Percentiles rank a stretch among this genome's conserved stretches.
Evolutionary conservation across 2,797 vertebrate species (phyloP).

Genomic region (Catostomus latipinnis): DNA sequence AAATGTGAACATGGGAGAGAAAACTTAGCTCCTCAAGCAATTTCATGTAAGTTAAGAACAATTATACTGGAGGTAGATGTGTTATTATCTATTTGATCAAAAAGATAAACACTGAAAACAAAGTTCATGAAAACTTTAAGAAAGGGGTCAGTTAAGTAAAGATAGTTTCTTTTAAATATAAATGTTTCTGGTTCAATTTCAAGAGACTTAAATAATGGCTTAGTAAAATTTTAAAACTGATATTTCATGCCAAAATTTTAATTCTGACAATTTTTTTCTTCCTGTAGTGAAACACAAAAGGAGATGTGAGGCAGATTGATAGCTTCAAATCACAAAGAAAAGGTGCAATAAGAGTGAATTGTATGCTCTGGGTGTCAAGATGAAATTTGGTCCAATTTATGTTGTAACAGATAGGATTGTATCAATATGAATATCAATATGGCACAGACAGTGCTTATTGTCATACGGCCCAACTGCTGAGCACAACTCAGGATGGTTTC

Average conservation of each 20-base stretch:
- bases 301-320: no score
- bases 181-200: background rate
- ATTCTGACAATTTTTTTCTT: no score
- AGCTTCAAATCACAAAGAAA: no score
- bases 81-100: background rate
- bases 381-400: background rate
- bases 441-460: conserved; percentile 50
- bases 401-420: background rate
- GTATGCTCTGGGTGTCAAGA: background rate
- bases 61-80: background rate
- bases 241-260: no score
- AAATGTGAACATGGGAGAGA: background rate
- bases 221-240: no score
- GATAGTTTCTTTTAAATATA: background rate
- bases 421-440: background rate
- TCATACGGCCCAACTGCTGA: conserved; percentile 68
- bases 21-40: no score
- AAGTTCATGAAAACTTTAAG: background rate
- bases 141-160: background rate
- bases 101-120: background rate
- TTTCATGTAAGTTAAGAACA: no score
- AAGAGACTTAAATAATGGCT: background rate
- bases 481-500: conserved; percentile 61
- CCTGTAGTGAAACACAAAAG: no score
- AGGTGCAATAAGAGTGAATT: background rate